Conservation (phyloP, 2,113 vertebrate species). For the Callocephalon fimbriatum region DNA sequence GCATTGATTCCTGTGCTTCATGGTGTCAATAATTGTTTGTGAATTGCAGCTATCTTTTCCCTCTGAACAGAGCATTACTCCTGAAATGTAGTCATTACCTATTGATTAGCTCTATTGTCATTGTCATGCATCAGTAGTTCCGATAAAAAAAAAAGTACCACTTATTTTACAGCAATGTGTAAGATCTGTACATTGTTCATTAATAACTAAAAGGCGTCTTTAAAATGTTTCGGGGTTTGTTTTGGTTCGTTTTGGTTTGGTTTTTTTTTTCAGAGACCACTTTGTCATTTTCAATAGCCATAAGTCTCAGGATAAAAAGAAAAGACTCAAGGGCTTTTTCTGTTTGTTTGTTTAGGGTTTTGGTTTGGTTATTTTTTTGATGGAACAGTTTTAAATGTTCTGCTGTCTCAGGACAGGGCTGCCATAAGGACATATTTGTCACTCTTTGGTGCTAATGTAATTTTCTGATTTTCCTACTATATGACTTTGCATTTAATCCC, state of each 20-base stretch:
- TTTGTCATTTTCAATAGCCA: not conserved
- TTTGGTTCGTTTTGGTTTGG: not conserved
- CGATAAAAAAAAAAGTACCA: not conserved
- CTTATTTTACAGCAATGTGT: not conserved
- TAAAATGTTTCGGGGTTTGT: not conserved
- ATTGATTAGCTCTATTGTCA: slow-evolving; percentile 9
- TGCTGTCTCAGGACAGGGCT: not conserved
- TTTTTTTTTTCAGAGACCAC: not conserved
- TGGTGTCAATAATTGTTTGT: slow-evolving; percentile 32
- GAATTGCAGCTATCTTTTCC: slow-evolving; percentile 15
- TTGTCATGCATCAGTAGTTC: not conserved
- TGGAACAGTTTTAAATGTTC: not conserved
- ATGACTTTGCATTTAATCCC: slow-evolving; percentile 17
- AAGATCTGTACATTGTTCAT: not conserved
- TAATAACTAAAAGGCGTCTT: not conserved
- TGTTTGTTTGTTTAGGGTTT: not conserved
- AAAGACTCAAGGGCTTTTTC: not conserved
- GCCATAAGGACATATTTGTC: slow-evolving; percentile 2
- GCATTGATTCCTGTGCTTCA: slow-evolving; percentile 8
- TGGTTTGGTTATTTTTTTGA: not conserved
- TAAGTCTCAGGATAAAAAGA: not conserved
- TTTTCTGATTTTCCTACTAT: not conserved
- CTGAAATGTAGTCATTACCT: slow-evolving; percentile 18
- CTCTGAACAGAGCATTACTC: not conserved
- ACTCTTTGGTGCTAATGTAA: not conserved